phyloP scores from a whole-genome alignment of 2,797 vertebrate species.

The Todus mexicanus region DNA sequence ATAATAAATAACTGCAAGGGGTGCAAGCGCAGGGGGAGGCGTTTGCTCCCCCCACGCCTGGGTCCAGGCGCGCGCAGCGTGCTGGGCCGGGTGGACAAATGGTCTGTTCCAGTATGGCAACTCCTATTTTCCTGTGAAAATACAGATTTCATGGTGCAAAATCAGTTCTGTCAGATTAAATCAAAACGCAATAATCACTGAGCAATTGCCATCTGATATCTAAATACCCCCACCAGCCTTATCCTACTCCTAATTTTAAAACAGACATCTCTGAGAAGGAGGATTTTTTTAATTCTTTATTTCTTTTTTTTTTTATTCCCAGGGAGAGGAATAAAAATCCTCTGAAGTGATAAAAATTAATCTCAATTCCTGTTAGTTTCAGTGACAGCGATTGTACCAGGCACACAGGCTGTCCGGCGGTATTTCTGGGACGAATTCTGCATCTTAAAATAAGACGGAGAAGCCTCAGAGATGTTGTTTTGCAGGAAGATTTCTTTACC shows the following conservation, averaged over 20 bases:
- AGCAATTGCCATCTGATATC: conserved; percentile 60
- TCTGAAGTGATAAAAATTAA: conserved; percentile 73
- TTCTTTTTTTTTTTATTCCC: background rate
- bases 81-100: background rate
- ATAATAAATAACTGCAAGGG: background rate
- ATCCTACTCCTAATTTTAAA: conserved; percentile 56
- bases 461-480: background rate
- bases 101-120: conserved; percentile 59
- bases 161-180: conserved; percentile 67
- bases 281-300: background rate
- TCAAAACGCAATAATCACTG: conserved; percentile 64
- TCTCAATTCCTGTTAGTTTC: conserved; percentile 65
- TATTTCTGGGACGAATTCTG: conserved; percentile 62
- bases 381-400: conserved; percentile 41
- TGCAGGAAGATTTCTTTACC: background rate
- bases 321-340: conserved; percentile 32
- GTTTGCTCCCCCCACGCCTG: background rate
- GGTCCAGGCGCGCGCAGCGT: background rate
- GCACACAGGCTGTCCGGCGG: conserved; percentile 41
- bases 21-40: background rate
- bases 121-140: conserved; percentile 63
- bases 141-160: conserved; percentile 60
- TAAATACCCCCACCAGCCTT: conserved; percentile 55
- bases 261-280: conserved; percentile 37
- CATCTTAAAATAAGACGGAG: conserved; percentile 35